Percentiles rank a stretch among this genome's conserved stretches.
phyloP scores from a whole-genome alignment of 2,113 vertebrate genomes.

The Brachypodius melanocephalos region DNA sequence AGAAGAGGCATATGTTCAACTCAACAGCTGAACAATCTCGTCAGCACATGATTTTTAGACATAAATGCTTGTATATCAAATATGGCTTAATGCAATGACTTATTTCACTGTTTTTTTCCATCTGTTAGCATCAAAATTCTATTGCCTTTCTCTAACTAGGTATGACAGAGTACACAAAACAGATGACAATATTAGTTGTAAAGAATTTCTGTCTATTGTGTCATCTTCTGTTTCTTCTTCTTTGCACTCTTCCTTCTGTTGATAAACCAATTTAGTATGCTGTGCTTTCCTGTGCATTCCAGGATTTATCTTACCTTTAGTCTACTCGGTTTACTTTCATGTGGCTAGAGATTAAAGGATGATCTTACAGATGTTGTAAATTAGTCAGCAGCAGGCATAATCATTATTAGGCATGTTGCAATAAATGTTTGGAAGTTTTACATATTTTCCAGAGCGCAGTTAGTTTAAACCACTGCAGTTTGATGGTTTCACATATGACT shows the following conservation, averaged over 20 bases:
- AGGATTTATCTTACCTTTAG: conserved; percentile 68
- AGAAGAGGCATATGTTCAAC: conserved; percentile 72
- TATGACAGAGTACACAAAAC: background rate
- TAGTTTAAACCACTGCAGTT: conserved; percentile 67
- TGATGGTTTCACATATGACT: conserved; percentile 60
- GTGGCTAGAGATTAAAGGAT: conserved; percentile 74
- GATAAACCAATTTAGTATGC: conserved; percentile 47
- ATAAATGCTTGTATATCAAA: conserved; percentile 59
- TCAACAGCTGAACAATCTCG: conserved; percentile 74
- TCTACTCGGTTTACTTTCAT: conserved; percentile 59
- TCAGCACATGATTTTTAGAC: conserved; percentile 72
- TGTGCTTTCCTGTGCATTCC: conserved; percentile 34
- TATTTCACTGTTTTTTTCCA: conserved; percentile 36
- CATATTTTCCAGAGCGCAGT: conserved; percentile 69
- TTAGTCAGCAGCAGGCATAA: conserved; percentile 72
- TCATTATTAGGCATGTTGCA: conserved; percentile 71
- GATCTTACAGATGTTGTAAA: conserved; percentile 75
- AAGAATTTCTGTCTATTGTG: background rate
- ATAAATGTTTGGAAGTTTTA: conserved; percentile 72
- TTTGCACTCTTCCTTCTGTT: conserved; percentile 1
- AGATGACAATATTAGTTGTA: background rate
- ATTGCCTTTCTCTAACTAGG: background rate
- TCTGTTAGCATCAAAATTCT: background rate
- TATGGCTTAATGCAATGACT: conserved; percentile 22
- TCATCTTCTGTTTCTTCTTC: background rate